These are phyloP conservation scores for Marronus borbonicus DNA, from an alignment of 2,888 invertebrate species.

Conservation along the genomic window DNA sequence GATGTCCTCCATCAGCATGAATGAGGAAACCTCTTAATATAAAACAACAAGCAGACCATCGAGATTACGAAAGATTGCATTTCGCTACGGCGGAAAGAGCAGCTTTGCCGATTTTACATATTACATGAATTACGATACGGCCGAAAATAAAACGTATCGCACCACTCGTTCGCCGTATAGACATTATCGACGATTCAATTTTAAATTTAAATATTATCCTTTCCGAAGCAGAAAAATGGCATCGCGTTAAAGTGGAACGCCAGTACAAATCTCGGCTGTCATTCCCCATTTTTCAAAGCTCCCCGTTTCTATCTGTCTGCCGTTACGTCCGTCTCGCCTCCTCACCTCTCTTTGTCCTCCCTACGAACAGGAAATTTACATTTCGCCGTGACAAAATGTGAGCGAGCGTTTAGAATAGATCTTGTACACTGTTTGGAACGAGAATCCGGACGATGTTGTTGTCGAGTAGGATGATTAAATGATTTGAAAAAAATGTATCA, in stretches of 20 bases:
- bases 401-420: not conserved
- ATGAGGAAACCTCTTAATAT: not conserved
- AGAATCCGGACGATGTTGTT: not conserved
- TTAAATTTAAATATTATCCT: constrained; percentile 31
- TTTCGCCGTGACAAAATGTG: constrained; percentile 18
- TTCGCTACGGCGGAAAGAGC: not conserved
- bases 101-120: constrained; percentile 5
- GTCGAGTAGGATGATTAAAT: not conserved
- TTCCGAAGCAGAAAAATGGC: constrained; percentile 14
- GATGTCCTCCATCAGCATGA: not conserved
- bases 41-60: not conserved
- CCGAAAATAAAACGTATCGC: constrained; percentile 13
- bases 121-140: constrained; percentile 11
- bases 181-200: constrained; percentile 16
- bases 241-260: constrained; percentile 19
- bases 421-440: not conserved
- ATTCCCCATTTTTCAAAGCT: constrained; percentile 28
- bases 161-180: not conserved
- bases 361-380: constrained; percentile 34
- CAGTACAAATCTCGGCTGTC: constrained; percentile 22
- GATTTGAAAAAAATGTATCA: too few species aligned
- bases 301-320: not conserved
- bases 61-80: not conserved
- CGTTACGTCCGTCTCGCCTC: not conserved
- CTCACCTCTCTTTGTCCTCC: not conserved